Base-by-base conservation (phyloP, 1,140 invertebrate genomes). In the Drosophila tropicalis region DNA sequence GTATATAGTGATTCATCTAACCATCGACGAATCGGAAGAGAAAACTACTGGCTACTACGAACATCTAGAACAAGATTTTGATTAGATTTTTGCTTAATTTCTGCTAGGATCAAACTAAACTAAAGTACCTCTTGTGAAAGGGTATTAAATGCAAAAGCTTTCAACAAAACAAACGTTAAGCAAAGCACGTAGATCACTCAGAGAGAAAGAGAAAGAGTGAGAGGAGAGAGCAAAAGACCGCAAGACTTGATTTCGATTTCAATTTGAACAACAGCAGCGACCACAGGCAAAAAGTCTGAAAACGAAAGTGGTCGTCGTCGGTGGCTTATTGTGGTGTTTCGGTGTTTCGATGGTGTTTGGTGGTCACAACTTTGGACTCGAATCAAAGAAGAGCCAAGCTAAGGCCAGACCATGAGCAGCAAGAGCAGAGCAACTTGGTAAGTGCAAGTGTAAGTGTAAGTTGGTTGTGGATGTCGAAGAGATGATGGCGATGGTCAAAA, bases 131-230 rank as follows among this genome's bases (percentile, higher is more conserved):
- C 5, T 15, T 39, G 9, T 32, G n/a, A 5, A 57, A 34, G 56
- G 10, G 32, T 32, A 36, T 36, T 17, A 39, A 39, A n/a, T 9
- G 17, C 9, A 58, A 58, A 39, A 58, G 56, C 56, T 58, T 58
- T 58, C 10, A 36, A 57, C 54, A 15, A 56, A 58, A 39, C 36
- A 12, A 58, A 58, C 56, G 56, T 58, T 58, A 19, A 58, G 56
- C 19, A 67, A 44, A 54, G 41, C 75, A 77, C 75, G 75, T 74
- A 70, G 62, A 34, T 15, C 29, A n/a, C n/a, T 36, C 3, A 12
- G 2, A 17, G n/a, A 15, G 9, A 10, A 17, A 12, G 34, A 57
- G 6, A 36, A 13, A 36, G 56, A 36, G 55, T 10, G 29, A 10
- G 34, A 17, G 17, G 6, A 61, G 32, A 40, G 7, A 47, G 44